A percentile compares a stretch with the other conserved stretches of the same genome.
These are phyloP conservation scores for Pyrgus malvae DNA, from an alignment of 2,888 invertebrate genomes.

Conservation along the genomic window DNA sequence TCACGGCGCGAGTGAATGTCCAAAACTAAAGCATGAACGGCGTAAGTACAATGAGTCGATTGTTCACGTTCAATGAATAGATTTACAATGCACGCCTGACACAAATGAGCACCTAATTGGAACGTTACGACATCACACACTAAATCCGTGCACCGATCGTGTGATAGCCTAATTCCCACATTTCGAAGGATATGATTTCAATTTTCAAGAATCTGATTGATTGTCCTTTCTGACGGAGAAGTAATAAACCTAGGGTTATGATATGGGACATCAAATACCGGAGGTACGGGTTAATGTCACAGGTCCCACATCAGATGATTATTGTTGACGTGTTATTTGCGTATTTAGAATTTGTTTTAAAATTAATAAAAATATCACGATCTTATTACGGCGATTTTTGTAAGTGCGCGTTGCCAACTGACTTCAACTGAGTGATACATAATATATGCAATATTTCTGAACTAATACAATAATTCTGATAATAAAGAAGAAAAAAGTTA, in stretches of 20 bases:
- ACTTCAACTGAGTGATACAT: too few species aligned
- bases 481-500: background rate
- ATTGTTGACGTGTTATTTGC: too few species aligned
- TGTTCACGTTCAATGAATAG: slow-evolving; percentile 69
- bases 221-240: too few species aligned
- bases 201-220: slow-evolving; percentile 14
- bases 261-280: too few species aligned
- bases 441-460: background rate
- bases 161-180: slow-evolving; percentile 44
- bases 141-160: slow-evolving; percentile 59
- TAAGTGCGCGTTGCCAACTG: too few species aligned
- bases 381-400: too few species aligned
- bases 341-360: too few species aligned
- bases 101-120: slow-evolving; percentile 79
- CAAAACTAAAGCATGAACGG: slow-evolving; percentile 55
- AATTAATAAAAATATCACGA: too few species aligned
- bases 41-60: slow-evolving; percentile 59
- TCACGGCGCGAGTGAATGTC: slow-evolving; percentile 46
- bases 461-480: background rate
- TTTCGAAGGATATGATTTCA: slow-evolving; percentile 14
- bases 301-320: too few species aligned
- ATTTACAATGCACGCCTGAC: slow-evolving; percentile 70
- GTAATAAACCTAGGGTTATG: too few species aligned
- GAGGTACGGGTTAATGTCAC: too few species aligned
- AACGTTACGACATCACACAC: slow-evolving; percentile 69